Evolutionary conservation across 2,797 vertebrate genomes (phyloP), one percentile per base, ranked within the genome.

Genomic region (Picus viridis): DNA sequence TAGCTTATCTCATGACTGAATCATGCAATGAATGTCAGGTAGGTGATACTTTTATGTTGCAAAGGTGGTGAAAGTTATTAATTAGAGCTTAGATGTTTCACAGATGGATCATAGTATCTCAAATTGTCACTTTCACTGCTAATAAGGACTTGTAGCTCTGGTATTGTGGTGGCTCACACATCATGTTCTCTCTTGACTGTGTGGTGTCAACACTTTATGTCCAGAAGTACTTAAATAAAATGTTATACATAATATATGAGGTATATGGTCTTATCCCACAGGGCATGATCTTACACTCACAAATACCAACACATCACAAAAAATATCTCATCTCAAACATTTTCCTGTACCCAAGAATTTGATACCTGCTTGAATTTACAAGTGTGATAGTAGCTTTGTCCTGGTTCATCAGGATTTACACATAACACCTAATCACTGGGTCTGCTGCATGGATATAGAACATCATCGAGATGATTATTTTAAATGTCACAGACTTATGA

Each of bases 401-500:
- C 8, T 13, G 76, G 7, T 5, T 86, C 9, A n/a, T 77, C 24
- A 12, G 69, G 83, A 72, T 22, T 53, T 86, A 29, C 9, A 12
- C 27, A 79, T 80, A 74, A 34, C 13, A 62, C 18, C 15, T 81
- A 63, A 75, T 89, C 56, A 61, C 30, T 29, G 3, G 47, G 20
- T 59, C 22, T 78, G 12, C 17, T 75, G 26, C 41, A 8, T 20
- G 71, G 36, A 49, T 88, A 64, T 3, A 76, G 82, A 90, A 47
- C 26, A 61, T 59, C 45, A 51, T 18, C 49, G 71, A 89, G 45
- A 69, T 9, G 30, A 18, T 59, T 73, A 41, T 81, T 92, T 89
- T 77, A 88, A 88, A 93, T 79, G 58, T n/a, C 70, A 80, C 45
- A 85, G 65, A 68, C 26, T 84, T 85, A 45, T 62, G 58, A 78